phyloP scores from a whole-genome alignment of 1,140 invertebrate genomes.

The Stegodyphus dumicola region DNA sequence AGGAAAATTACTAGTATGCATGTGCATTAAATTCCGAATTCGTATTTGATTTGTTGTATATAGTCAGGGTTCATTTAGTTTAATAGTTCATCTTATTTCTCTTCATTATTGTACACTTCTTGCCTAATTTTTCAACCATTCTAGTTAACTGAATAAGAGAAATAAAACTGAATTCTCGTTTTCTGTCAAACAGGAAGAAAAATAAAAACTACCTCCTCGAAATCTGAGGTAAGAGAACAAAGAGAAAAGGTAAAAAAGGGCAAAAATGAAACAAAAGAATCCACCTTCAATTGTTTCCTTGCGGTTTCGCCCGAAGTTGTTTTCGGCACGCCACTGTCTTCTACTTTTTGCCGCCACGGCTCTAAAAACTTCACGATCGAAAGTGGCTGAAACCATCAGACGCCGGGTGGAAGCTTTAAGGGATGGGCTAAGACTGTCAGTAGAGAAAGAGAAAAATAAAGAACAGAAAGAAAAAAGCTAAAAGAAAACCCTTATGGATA shows the following conservation, averaged over 20 bases:
- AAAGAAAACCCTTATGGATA: conserved; percentile 17
- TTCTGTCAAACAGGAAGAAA: no score
- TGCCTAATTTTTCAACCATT: no score
- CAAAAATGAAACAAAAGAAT: conserved; percentile 18
- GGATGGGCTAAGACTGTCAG: not conserved
- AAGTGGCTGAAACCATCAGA: conserved; percentile 44
- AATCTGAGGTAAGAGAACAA: not conserved
- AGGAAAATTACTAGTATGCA: no score
- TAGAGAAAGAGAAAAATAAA: not conserved
- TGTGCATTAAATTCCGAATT: no score
- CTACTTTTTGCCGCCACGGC: not conserved
- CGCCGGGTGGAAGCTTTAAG: conserved; percentile 1
- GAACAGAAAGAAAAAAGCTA: not conserved
- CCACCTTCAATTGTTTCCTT: conserved; percentile 27
- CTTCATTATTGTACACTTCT: not conserved
- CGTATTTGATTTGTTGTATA: no score
- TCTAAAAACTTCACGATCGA: conserved; percentile 46
- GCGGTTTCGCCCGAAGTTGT: conserved; percentile 28
- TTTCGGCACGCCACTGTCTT: conserved; percentile 26
- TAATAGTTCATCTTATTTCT: no score
- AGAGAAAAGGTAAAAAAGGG: conserved; percentile 13
- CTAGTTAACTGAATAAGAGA: no score
- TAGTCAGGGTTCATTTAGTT: no score
- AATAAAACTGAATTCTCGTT: no score
- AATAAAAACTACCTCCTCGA: no score